Evolutionary conservation across 1,140 invertebrate species (phyloP).

Genomic region (Bicyclus anynana): DNA sequence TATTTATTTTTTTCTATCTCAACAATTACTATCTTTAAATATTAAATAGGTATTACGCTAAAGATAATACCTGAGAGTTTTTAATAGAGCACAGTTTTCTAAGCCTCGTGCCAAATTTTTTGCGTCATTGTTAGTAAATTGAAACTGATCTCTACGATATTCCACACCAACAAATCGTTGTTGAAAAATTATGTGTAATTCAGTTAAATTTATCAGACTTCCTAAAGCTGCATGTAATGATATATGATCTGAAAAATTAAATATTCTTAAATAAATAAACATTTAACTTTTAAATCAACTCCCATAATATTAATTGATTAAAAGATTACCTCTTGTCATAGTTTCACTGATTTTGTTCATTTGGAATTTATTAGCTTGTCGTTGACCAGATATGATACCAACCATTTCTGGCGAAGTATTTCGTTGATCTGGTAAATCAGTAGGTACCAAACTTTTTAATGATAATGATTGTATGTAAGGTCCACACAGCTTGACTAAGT

Average conservation of each 20-base stretch:
- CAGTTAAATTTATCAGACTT: conserved; percentile 66
- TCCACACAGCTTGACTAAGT: conserved; percentile 65
- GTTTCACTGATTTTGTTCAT: conserved; percentile 30
- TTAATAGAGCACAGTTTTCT: conserved; percentile 60
- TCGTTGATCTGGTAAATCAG: conserved; percentile 59
- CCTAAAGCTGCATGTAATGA: conserved; percentile 69
- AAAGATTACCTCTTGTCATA: conserved; percentile 44
- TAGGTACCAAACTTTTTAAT: conserved; percentile 58
- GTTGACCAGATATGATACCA: conserved; percentile 53
- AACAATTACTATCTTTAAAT: too few species aligned
- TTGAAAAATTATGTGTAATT: conserved; percentile 68
- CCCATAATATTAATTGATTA: not conserved
- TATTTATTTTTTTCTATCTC: too few species aligned
- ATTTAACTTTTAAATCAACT: not conserved
- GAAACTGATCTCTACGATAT: conserved; percentile 68
- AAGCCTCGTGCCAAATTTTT: conserved; percentile 67
- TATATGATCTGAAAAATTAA: conserved; percentile 63
- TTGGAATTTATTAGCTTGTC: conserved; percentile 33
- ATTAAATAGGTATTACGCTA: not conserved
- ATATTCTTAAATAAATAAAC: not conserved
- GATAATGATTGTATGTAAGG: conserved; percentile 63
- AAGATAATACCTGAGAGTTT: conserved; percentile 51
- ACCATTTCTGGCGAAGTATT: conserved; percentile 66
- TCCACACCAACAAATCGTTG: conserved; percentile 53
- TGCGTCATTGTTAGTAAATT: conserved; percentile 71